A percentile compares a stretch with the other conserved stretches of the same genome.
phyloP scores from a whole-genome alignment of 2,113 vertebrate genomes.

The Bos taurus region ARS-UCD2.0 NC_037332.1:39424501-39425000 shows the following conservation, averaged over 20 bases:
- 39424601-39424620: background rate
- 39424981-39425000: background rate
- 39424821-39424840: conserved; percentile 27
- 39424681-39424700: background rate
- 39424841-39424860: conserved; percentile 16
- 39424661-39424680: background rate
- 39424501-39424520: background rate
- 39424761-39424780: background rate
- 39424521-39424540: background rate
- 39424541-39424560: background rate
- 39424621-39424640: background rate
- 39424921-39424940: background rate
- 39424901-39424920: background rate
- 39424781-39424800: background rate
- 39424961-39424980: background rate
- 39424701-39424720: background rate
- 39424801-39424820: background rate
- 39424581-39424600: background rate
- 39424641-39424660: background rate
- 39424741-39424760: background rate
- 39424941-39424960: background rate
- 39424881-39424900: background rate
- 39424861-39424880: conserved; percentile 7
- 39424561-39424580: background rate
- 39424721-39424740: background rate